These are phyloP conservation scores for Neosalanx taihuensis DNA, from an alignment of 2,797 vertebrate species.

Conservation along the genomic window DNA sequence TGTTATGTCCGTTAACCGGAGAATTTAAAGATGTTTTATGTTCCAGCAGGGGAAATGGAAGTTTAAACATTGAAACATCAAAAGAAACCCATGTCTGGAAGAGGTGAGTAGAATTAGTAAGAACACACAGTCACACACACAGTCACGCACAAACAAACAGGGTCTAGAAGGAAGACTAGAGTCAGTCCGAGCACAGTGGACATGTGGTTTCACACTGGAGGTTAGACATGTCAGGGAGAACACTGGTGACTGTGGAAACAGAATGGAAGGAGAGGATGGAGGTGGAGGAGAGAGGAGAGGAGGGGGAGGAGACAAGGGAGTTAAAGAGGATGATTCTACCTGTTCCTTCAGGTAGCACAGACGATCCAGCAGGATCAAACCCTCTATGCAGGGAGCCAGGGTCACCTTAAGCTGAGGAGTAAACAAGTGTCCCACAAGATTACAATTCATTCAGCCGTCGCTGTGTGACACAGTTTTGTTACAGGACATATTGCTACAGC, in stretches of 20 bases:
- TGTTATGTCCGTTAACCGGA: constrained; percentile 14
- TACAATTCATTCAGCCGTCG: background rate
- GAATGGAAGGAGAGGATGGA: background rate
- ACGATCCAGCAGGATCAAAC: constrained; percentile 92
- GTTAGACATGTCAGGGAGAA: background rate
- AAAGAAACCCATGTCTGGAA: background rate
- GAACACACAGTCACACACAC: background rate
- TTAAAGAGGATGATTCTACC: constrained; percentile 71
- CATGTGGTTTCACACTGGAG: background rate
- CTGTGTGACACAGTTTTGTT: background rate
- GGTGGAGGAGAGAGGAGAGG: background rate
- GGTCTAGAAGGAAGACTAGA: background rate
- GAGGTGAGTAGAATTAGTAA: background rate
- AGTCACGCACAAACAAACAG: background rate
- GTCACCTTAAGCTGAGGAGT: constrained; percentile 85
- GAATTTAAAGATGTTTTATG: constrained; percentile 14
- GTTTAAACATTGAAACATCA: constrained; percentile 27
- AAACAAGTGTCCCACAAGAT: background rate
- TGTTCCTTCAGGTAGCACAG: constrained; percentile 95
- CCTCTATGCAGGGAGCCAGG: constrained; percentile 92
- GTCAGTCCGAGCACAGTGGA: background rate
- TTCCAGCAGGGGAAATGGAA: constrained; percentile 24
- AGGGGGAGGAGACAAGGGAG: background rate
- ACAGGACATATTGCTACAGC: background rate
- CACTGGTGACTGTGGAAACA: background rate